Base-by-base conservation (phyloP, 2,113 vertebrate genomes). In the Aptenodytes patagonicus region DNA sequence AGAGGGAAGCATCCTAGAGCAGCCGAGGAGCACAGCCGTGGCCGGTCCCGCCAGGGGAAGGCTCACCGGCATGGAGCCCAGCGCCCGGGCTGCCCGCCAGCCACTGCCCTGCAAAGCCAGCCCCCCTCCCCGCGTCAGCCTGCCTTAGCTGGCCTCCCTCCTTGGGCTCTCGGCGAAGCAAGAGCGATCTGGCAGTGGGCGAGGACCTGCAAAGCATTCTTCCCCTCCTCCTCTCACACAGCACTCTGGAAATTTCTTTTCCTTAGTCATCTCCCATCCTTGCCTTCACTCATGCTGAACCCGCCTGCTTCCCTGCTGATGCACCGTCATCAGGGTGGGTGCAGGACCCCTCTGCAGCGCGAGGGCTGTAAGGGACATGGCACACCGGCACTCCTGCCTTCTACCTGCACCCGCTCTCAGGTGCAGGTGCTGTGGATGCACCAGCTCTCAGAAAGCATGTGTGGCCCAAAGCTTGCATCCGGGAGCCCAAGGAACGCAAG, bases 1-100 rank as follows among this genome's bases (percentile, higher is more conserved):
- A 97, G 68, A 97, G 47, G 87, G 83, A 68, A 93, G 90, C 83
- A 89, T 51, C 89, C 90, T 94, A 96, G 84, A 97, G 89, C n/a
- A 94, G 90, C 92, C 2, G 3, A 85, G 36, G 47, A 89, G 38
- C 47, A 91, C 31, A 58, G 82, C 65, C 11, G 12, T 3, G 19
- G 78, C 47, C 11, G 4, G 55, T 92, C 77, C 66, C 15, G 2
- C 46, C 81, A 58, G 21, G 21, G 28, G 46, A 81, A 78, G 58
- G 51, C 71, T 51, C 51, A 61, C 29, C 32, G 4, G 55, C 15
- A 92, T 1, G 2, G 51, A 84, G 52, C n/a, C 46, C 49, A 24
- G 29, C 0, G 1, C 44, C 29, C 2, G 1, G 52, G 54, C 52
- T 83, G 58, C 42, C 68, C 1, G 0, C 11, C 60, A 79, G 42